Percentiles rank a stretch among this genome's conserved stretches.
Evolutionary conservation across 2,888 invertebrate genomes (phyloP).

Genomic region (Synergus umbraculus): DNA sequence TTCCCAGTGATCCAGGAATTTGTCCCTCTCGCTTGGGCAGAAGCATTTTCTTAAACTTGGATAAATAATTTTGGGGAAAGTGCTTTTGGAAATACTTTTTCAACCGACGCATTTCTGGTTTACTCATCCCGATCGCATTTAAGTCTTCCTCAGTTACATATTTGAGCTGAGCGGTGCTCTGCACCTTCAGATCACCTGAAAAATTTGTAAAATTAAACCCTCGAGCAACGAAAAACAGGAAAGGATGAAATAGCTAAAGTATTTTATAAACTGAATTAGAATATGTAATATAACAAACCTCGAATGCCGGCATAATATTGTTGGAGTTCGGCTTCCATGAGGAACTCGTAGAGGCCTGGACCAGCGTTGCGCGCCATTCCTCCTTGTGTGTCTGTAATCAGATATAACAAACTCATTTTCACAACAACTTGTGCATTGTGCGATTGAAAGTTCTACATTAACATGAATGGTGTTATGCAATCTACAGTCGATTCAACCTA

Average conservation of each 20-base stretch:
- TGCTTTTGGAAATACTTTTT: conserved; percentile 96
- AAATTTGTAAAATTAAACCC: conserved; percentile 23
- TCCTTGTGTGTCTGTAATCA: conserved; percentile 70
- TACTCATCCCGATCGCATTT: conserved; percentile 93
- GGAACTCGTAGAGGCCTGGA: conserved; percentile 90
- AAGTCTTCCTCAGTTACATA: conserved; percentile 97
- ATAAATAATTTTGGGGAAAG: conserved; percentile 94
- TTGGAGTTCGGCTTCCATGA: conserved; percentile 95
- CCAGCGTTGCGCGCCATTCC: conserved; percentile 77
- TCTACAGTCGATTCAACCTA: conserved; percentile 3
- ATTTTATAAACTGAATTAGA: background rate
- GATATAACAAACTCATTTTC: conserved; percentile 23
- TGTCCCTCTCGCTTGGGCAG: conserved; percentile 80
- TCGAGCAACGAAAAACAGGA: background rate
- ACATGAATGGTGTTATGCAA: conserved; percentile 15
- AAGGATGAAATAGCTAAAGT: background rate
- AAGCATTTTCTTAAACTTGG: conserved; percentile 92
- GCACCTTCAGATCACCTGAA: conserved; percentile 87
- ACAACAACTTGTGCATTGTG: background rate
- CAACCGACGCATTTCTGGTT: conserved; percentile 95
- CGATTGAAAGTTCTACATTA: conserved; percentile 36
- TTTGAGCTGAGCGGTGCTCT: conserved; percentile 92
- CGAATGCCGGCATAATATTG: conserved; percentile 87
- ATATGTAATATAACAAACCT: conserved; percentile 60
- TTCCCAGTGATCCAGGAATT: conserved; percentile 68